Evolutionary conservation across 2,797 vertebrate genomes (phyloP).

Genomic region (Micropoecilia bifurca): DNA sequence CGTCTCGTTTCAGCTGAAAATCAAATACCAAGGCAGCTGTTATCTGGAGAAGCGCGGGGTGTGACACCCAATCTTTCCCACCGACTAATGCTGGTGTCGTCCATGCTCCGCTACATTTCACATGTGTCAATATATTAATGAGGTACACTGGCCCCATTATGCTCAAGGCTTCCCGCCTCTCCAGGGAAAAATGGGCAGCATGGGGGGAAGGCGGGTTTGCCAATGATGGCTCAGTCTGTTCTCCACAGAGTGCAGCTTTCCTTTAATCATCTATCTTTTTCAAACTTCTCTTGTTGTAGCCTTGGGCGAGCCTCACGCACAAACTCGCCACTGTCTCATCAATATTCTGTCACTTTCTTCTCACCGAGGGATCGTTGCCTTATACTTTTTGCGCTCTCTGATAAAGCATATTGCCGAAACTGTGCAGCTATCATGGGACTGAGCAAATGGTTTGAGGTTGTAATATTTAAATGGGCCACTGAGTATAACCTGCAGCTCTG

Average conservation of each 20-base stretch:
- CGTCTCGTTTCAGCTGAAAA: slow-evolving; percentile 1
- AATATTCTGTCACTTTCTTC: slow-evolving; percentile 76
- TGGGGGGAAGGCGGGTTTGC: slow-evolving; percentile 55
- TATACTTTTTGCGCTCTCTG: slow-evolving; percentile 68
- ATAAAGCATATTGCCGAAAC: slow-evolving; percentile 63
- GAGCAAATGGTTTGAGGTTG: slow-evolving; percentile 57
- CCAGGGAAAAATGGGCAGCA: slow-evolving; percentile 62
- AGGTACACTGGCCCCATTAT: slow-evolving; percentile 75
- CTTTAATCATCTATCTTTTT: slow-evolving; percentile 80
- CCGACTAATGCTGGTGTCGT: slow-evolving; percentile 41
- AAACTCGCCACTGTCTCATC: slow-evolving; percentile 75
- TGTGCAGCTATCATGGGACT: slow-evolving; percentile 54
- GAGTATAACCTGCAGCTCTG: slow-evolving; percentile 35
- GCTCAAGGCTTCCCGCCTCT: slow-evolving; percentile 55
- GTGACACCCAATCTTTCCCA: slow-evolving; percentile 3
- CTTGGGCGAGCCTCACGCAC: slow-evolving; percentile 62
- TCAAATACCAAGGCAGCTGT: slow-evolving; percentile 14
- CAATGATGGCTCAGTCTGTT: slow-evolving; percentile 73
- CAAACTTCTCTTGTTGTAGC: slow-evolving; percentile 70
- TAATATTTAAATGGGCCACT: slow-evolving; percentile 58
- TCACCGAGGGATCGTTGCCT: slow-evolving; percentile 54
- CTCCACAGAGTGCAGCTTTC: slow-evolving; percentile 69
- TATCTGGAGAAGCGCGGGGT: not conserved
- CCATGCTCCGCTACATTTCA: slow-evolving; percentile 66
- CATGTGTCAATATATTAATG: slow-evolving; percentile 80